Evolutionary conservation across 2,797 vertebrate genomes (phyloP), one percentile per base, ranked within the genome.

Genomic region (Pseudochirops corinnae): DNA sequence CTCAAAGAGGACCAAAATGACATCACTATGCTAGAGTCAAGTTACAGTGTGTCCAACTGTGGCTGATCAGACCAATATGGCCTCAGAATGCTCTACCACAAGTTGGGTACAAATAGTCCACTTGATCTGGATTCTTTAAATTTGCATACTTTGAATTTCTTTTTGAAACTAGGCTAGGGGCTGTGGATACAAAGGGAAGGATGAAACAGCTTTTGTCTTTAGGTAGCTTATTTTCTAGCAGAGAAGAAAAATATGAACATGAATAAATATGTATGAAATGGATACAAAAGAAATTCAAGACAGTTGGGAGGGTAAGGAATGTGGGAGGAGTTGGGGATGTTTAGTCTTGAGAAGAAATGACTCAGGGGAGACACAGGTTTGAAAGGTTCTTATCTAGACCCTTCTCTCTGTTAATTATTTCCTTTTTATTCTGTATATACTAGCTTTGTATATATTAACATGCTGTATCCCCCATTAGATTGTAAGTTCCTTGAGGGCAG

Each of bases 201-300:
- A 9, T 58, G 60, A 39, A 55, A 28, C 50, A 52, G 31, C 9
- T 28, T 10, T 56, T 90, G n/a, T 28, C 31, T 24, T 93, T 33
- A 29, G 4, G 14, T 29, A 67, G 16, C 39, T 26, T 91, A 29
- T n/a, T 56, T 10, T 90, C 90, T 5, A 28, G 46, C 50, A 10
- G n/a, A 95, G 87, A 58, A 95, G 6, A 31, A 91, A 82, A 39
- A 56, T 1, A 52, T 10, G 39, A 55, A 93, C 94, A 92, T 60
- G 87, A 56, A 50, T 58, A 93, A 60, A 92, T 91, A 46, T 29
- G 57, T 56, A 95, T 31, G 18, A 46, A 55, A 90, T 56, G 21
- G 74, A 16, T 0, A 9, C 46, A 90, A 3, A 74, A 11, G 46
- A 24, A 82, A 26, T 82, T 46, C 74, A 82, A 82, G 74, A 82